phyloP scores from a whole-genome alignment of 2,888 invertebrate species.

The Epinotia ramella region DNA sequence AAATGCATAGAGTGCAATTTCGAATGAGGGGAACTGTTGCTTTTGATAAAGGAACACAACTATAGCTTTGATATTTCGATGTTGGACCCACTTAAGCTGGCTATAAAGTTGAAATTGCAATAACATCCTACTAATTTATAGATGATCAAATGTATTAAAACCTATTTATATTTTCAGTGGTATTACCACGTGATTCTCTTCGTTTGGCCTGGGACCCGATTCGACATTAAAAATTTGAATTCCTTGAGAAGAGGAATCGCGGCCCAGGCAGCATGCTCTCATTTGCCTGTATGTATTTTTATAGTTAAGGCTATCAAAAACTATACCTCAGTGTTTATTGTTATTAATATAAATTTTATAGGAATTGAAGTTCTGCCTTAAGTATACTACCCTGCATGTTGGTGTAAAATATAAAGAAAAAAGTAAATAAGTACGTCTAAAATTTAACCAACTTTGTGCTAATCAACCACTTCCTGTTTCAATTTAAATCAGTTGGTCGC shows the following conservation, averaged over 20 bases:
- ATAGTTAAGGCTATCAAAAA: no score
- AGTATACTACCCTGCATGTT: no score
- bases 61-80: background rate
- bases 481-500: background rate
- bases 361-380: no score
- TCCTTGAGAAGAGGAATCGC: background rate
- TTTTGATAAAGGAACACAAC: background rate
- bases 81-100: no score
- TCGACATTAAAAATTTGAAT: background rate
- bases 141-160: background rate
- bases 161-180: background rate
- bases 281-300: background rate
- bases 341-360: no score
- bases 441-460: no score
- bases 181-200: background rate
- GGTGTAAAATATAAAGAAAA: no score
- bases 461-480: background rate
- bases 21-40: background rate
- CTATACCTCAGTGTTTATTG: no score
- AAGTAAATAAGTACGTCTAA: no score
- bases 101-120: background rate
- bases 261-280: background rate
- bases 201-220: background rate
- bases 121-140: background rate
- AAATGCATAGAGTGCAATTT: slow-evolving; percentile 8